Conservation (phyloP, 1,140 invertebrate species). For the Steinernema feltiae region DNA sequence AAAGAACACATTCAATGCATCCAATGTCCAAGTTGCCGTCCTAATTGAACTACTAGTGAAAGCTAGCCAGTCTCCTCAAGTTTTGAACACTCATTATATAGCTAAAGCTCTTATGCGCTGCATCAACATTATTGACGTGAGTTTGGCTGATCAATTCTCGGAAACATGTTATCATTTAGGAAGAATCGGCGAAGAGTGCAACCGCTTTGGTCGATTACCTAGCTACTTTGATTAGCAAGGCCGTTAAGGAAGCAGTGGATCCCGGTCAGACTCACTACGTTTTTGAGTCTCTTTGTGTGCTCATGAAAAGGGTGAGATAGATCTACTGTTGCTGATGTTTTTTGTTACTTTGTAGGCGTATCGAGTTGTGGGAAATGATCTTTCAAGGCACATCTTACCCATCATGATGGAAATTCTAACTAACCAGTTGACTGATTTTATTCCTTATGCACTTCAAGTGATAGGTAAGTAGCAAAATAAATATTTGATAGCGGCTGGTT, state of each 20-base stretch:
- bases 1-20: neutral
- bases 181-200: neutral
- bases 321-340: neutral
- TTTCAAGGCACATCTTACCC: neutral
- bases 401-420: neutral
- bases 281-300: neutral
- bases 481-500: neutral
- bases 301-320: neutral
- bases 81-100: neutral
- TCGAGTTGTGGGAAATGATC: neutral
- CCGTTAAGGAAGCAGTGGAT: neutral
- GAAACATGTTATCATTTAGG: neutral
- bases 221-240: neutral
- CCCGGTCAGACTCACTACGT: constrained; percentile 1
- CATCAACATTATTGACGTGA: neutral
- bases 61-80: neutral
- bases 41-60: neutral
- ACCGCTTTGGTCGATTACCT: neutral
- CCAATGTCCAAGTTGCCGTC: neutral
- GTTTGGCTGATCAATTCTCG: neutral
- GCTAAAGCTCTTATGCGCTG: neutral
- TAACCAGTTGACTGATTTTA: neutral
- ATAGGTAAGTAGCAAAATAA: neutral
- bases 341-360: neutral
- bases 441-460: neutral